A percentile compares a stretch with the other conserved stretches of the same genome.
Evolutionary conservation across 35 echinoderm and acorn worm species (phyloP).

Genomic region (Acanthaster planci): DNA sequence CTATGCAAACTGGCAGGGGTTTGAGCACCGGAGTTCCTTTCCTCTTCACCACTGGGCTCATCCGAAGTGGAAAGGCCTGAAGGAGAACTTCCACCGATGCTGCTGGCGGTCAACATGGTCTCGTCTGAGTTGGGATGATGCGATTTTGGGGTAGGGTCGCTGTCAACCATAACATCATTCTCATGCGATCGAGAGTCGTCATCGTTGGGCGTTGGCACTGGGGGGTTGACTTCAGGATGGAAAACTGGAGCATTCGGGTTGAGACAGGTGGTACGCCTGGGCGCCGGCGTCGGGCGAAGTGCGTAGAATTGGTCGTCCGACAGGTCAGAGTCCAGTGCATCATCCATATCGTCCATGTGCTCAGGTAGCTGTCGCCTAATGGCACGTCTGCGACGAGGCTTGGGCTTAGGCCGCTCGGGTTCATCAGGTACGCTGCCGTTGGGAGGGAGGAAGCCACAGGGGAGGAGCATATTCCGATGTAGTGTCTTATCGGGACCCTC

Average conservation of each 20-base stretch:
- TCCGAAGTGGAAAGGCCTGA: too few species aligned
- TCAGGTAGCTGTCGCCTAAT: neutral
- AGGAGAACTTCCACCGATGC: too few species aligned
- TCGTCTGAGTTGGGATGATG: neutral
- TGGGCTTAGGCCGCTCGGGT: neutral
- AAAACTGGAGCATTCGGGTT: neutral
- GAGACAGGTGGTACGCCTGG: neutral
- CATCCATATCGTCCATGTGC: neutral
- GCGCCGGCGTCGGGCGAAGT: neutral
- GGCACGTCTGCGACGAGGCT: neutral
- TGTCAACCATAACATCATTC: neutral
- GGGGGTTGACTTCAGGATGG: neutral
- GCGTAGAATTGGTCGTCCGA: neutral
- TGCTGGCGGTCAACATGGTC: neutral
- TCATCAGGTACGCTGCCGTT: neutral
- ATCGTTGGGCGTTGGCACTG: neutral
- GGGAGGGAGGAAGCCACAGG: neutral
- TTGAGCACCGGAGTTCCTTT: too few species aligned
- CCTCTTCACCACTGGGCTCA: too few species aligned
- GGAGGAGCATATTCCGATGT: conserved; percentile 22
- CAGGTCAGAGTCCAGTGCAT: neutral
- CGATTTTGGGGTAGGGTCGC: neutral
- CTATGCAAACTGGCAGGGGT: too few species aligned
- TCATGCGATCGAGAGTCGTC: too few species aligned
- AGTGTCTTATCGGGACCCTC: neutral